Conservation (phyloP, 2,888 invertebrate genomes). For the Euzophera pinguis region DNA sequence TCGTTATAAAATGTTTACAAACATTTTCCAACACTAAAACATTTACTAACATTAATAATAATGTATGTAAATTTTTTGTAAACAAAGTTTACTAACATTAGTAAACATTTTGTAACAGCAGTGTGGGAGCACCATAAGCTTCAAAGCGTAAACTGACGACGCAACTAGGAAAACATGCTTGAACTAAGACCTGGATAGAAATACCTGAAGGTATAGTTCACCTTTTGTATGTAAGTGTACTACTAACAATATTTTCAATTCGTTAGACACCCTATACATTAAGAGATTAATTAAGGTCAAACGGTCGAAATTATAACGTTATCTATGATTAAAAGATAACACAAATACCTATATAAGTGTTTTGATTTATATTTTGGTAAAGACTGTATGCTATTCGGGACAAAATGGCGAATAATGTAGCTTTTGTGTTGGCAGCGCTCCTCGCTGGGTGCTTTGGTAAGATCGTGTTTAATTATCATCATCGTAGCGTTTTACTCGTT, state of each 20-base stretch:
- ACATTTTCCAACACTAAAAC: too few species aligned
- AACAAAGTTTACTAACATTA: too few species aligned
- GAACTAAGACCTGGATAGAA: too few species aligned
- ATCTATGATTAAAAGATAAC: constrained; percentile 1
- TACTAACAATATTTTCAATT: background rate
- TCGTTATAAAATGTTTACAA: too few species aligned
- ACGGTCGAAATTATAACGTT: background rate
- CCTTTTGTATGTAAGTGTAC: too few species aligned
- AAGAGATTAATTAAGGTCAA: background rate
- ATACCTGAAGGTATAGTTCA: too few species aligned
- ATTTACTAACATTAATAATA: too few species aligned
- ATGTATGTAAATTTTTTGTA: too few species aligned
- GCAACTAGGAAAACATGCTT: too few species aligned
- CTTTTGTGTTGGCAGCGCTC: constrained; percentile 36
- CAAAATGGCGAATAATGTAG: constrained; percentile 29
- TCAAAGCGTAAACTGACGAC: too few species aligned
- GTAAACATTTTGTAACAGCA: too few species aligned
- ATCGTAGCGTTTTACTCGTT: background rate
- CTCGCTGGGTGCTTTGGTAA: constrained; percentile 46
- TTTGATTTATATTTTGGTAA: background rate
- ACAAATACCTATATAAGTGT: constrained; percentile 2
- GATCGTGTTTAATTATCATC: constrained; percentile 16
- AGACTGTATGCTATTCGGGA: background rate
- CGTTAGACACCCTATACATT: background rate
- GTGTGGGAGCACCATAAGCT: too few species aligned